A percentile compares a stretch with the other conserved stretches of the same genome.
Evolutionary conservation across 1,140 invertebrate genomes (phyloP).

Genomic region (Drosophila orosa): DNA sequence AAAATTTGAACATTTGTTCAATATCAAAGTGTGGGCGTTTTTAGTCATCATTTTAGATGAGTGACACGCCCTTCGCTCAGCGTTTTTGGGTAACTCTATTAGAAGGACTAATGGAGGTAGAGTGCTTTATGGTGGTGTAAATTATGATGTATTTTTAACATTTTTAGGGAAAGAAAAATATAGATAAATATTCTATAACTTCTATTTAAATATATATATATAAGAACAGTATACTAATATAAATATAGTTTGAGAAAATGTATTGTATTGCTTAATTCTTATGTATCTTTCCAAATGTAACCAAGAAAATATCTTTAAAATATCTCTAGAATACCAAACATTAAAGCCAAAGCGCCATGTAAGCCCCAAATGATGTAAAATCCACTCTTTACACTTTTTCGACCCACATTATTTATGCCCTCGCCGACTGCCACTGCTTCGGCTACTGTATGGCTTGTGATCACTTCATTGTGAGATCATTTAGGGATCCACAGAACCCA

Average conservation of each 20-base stretch:
- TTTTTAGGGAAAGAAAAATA: neutral
- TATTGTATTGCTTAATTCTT: no score
- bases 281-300: no score
- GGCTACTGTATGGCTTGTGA: constrained; percentile 48
- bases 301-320: neutral
- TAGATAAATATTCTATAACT: neutral
- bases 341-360: constrained; percentile 9
- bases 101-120: constrained; percentile 23
- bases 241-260: no score
- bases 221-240: no score
- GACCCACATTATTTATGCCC: constrained; percentile 3
- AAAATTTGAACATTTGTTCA: constrained; percentile 73
- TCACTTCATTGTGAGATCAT: constrained; percentile 50
- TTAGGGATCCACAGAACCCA: constrained; percentile 26
- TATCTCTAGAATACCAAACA: neutral
- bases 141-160: neutral
- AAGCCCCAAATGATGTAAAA: constrained; percentile 2
- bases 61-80: constrained; percentile 26
- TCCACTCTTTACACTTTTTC: constrained; percentile 13
- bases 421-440: constrained; percentile 35
- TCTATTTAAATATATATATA: no score
- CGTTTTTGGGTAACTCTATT: constrained; percentile 41
- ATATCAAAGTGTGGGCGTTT: constrained; percentile 61
- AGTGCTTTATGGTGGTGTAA: constrained; percentile 6
- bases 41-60: constrained; percentile 20